These are phyloP conservation scores for Diplogasteroides magnus DNA, from an alignment of 1,140 invertebrate genomes.

Conservation along the genomic window DNA sequence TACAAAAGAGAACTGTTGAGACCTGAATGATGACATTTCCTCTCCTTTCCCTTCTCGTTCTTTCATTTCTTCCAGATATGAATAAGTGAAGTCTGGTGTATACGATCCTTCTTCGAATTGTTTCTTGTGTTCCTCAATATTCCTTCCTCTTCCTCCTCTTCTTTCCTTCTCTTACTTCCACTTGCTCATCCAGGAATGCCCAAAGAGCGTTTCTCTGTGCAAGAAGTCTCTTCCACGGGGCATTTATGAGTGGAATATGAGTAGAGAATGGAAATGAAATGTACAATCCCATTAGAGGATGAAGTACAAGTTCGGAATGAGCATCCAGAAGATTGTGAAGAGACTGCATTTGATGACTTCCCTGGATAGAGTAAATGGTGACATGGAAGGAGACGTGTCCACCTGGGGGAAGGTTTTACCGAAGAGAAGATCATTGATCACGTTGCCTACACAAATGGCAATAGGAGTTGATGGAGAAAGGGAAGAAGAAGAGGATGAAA, in stretches of 20 bases:
- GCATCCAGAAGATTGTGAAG: conserved; percentile 44
- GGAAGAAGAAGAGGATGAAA: neutral
- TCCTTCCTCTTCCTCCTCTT: neutral
- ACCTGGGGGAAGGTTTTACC: conserved; percentile 47
- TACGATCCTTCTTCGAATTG: conserved; percentile 22
- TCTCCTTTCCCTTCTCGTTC: conserved; percentile 27
- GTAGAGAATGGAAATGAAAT: conserved; percentile 40
- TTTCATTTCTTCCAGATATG: conserved; percentile 50
- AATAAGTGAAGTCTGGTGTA: conserved; percentile 48
- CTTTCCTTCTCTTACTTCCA: conserved; percentile 9
- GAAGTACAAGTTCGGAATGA: conserved; percentile 45
- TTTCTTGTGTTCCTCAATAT: conserved; percentile 11
- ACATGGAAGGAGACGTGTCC: conserved; percentile 2
- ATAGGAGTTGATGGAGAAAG: conserved; percentile 31
- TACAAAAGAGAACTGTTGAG: too few relatives aligned
- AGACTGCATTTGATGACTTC: conserved; percentile 34
- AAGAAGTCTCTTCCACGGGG: conserved; percentile 40
- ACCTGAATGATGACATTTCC: conserved; percentile 43
- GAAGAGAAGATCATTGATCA: conserved; percentile 53
- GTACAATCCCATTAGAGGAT: conserved; percentile 50
- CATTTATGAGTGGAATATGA: conserved; percentile 44
- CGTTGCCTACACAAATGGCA: conserved; percentile 52
- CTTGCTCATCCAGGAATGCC: conserved; percentile 23
- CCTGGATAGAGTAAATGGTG: conserved; percentile 26
- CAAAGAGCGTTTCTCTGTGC: conserved; percentile 27